Evolutionary conservation across 2,797 vertebrate genomes (phyloP).

Genomic region (Macroramphosus scolopax): DNA sequence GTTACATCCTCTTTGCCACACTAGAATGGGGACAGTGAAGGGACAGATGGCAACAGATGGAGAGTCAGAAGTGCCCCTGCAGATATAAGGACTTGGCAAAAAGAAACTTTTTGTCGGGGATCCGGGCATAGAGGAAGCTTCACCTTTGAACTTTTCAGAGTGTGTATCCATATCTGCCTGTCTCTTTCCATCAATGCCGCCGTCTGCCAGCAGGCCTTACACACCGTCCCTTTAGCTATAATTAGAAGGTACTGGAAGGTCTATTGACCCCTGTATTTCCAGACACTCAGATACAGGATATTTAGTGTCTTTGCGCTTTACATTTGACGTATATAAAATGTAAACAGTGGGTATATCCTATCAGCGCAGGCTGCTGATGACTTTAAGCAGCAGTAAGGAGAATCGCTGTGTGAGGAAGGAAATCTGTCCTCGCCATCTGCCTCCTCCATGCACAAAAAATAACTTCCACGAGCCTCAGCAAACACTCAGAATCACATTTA

Average conservation of each 20-base stretch:
- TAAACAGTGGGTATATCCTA: constrained; percentile 17
- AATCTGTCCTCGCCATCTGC: constrained; percentile 76
- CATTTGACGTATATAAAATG: constrained; percentile 5
- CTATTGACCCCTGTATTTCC: background rate
- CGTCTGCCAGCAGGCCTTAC: constrained; percentile 15
- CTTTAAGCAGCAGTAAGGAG: constrained; percentile 42
- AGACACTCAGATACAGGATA: constrained; percentile 7
- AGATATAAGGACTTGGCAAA: constrained; percentile 75
- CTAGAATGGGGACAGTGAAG: constrained; percentile 66
- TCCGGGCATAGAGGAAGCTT: constrained; percentile 65
- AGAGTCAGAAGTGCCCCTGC: constrained; percentile 75
- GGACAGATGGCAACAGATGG: constrained; percentile 83
- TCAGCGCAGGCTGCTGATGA: constrained; percentile 31
- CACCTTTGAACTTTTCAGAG: constrained; percentile 65
- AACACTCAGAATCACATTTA: constrained; percentile 47
- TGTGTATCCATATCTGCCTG: constrained; percentile 36
- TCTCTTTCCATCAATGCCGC: constrained; percentile 23
- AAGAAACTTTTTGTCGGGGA: constrained; percentile 67
- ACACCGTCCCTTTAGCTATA: constrained; percentile 6
- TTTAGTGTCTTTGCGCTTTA: too few species aligned
- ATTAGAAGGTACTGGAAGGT: background rate
- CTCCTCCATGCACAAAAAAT: constrained; percentile 47
- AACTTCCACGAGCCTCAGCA: constrained; percentile 55
- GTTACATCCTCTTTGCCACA: constrained; percentile 40
- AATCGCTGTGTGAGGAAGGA: constrained; percentile 50